Evolutionary conservation across 2,797 vertebrate genomes (phyloP).

Genomic region (Discoglossus pictus): DNA sequence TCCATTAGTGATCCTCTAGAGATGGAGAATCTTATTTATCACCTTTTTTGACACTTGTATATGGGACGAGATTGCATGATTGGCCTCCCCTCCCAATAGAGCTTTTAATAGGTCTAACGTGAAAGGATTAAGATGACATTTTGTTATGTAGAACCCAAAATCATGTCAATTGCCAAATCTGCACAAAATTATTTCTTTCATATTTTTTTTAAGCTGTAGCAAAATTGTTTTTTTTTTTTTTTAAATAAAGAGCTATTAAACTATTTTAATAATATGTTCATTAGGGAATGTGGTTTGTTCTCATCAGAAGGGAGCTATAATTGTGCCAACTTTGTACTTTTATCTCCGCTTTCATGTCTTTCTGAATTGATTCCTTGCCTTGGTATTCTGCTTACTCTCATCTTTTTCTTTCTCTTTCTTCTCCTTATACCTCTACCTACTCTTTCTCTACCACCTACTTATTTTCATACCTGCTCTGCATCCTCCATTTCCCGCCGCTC

Average conservation of each 20-base stretch:
- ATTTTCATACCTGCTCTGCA: neutral
- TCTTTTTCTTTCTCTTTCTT: too few relatives aligned
- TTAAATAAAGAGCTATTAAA: too few relatives aligned
- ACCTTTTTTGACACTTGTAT: neutral
- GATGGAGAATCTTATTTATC: too few relatives aligned
- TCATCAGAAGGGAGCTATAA: neutral
- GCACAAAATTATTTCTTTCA: too few relatives aligned
- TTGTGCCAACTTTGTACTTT: constrained; percentile 6
- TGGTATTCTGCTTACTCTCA: constrained; percentile 39
- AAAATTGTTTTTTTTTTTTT: too few relatives aligned
- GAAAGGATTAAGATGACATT: neutral
- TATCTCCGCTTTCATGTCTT: constrained; percentile 5
- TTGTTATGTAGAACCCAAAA: too few relatives aligned
- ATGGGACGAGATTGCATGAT: neutral
- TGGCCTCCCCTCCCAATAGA: neutral
- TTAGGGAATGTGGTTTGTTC: constrained; percentile 1
- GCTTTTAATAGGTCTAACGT: neutral
- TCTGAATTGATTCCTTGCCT: neutral
- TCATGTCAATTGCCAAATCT: too few relatives aligned
- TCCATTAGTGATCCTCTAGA: too few relatives aligned
- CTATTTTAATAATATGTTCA: neutral
- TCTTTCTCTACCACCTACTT: neutral
- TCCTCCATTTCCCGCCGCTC: neutral
- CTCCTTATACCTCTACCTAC: constrained; percentile 31
- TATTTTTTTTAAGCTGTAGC: too few relatives aligned